Evolutionary conservation across 2,797 vertebrate species (phyloP).

Genomic region (Xyrichtys novacula): DNA sequence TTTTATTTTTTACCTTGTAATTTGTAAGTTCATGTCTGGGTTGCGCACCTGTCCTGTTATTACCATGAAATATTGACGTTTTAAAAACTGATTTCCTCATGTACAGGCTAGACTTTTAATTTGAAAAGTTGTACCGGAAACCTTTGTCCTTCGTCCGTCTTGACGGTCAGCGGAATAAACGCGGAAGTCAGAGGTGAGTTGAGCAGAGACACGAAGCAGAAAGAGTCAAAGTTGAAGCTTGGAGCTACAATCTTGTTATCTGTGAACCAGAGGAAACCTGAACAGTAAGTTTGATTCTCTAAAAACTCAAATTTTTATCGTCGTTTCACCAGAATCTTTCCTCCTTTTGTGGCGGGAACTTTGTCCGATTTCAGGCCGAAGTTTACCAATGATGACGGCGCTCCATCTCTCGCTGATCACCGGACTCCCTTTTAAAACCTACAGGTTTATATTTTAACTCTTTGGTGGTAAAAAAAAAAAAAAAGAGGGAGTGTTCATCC

Average conservation of each 20-base stretch:
- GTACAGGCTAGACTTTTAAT: slow-evolving; percentile 25
- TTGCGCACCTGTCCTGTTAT: too few relatives aligned
- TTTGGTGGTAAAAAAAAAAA: too few relatives aligned
- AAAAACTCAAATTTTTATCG: accelerated
- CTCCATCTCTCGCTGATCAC: background rate
- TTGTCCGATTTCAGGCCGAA: background rate
- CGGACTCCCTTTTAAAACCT: background rate
- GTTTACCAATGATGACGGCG: background rate
- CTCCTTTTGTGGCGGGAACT: background rate
- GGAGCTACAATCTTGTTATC: background rate
- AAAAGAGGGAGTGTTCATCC: too few relatives aligned
- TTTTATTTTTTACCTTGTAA: too few relatives aligned
- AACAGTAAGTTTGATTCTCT: slow-evolving; percentile 30
- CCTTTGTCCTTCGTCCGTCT: accelerated
- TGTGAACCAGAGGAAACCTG: background rate
- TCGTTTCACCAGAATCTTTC: accelerated
- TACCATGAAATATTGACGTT: too few relatives aligned
- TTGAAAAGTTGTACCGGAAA: slow-evolving; percentile 6
- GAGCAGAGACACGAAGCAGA: background rate
- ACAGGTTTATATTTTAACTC: accelerated
- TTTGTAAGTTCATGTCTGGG: too few relatives aligned
- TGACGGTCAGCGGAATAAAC: background rate
- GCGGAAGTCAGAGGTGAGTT: slow-evolving; percentile 44
- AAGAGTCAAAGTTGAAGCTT: background rate
- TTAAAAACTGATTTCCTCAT: too few relatives aligned